Conservation (phyloP, 2,113 vertebrate species). For the Rattus norvegicus region GRCr8 NC_086032.1:15934001-15934500, state of each 20-base stretch:
- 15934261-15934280: background rate
- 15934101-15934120: background rate
- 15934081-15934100: background rate
- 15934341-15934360: background rate
- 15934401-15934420: background rate
- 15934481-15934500: background rate
- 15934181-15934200: background rate
- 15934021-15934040: background rate
- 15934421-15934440: background rate
- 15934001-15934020: conserved; percentile 44
- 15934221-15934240: background rate
- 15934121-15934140: background rate
- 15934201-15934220: background rate
- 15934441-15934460: background rate
- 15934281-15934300: background rate
- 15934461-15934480: background rate
- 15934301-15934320: background rate
- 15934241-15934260: background rate
- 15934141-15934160: background rate
- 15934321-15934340: background rate
- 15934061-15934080: background rate
- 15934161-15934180: background rate
- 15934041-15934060: background rate
- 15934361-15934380: background rate
- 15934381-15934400: background rate